These are phyloP conservation scores for Neomicropteryx cornuta DNA, from an alignment of 1,140 invertebrate species.

Conservation along the genomic window DNA sequence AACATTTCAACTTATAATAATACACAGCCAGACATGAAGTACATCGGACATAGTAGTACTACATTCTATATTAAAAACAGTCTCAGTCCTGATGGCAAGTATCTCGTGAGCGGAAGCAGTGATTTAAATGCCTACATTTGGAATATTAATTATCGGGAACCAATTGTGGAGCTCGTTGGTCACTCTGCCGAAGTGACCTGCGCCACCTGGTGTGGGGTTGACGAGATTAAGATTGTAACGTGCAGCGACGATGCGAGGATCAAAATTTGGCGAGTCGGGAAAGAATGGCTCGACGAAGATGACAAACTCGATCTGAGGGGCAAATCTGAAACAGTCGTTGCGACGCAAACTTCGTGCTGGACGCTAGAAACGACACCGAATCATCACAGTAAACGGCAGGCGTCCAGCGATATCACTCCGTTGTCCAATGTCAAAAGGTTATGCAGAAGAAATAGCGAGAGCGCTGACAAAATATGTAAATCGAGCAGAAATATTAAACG, in stretches of 20 bases:
- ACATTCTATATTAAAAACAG: conserved; percentile 76
- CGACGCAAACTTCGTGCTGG: conserved; percentile 22
- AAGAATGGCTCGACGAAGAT: conserved; percentile 39
- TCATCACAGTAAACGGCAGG: conserved; percentile 28
- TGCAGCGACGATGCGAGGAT: conserved; percentile 70
- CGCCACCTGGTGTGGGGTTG: conserved; percentile 60
- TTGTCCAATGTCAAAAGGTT: not conserved
- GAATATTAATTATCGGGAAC: conserved; percentile 51
- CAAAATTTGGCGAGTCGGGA: conserved; percentile 61
- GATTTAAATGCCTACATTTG: conserved; percentile 78
- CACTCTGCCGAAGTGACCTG: conserved; percentile 76
- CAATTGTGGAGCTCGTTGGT: conserved; percentile 55
- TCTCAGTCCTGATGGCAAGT: conserved; percentile 66
- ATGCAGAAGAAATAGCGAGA: conserved; percentile 3
- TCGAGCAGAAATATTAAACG: conserved; percentile 21
- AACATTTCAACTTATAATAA: conserved; percentile 62
- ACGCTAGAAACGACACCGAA: conserved; percentile 37
- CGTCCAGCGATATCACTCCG: not conserved
- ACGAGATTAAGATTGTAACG: conserved; percentile 53
- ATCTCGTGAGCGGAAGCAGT: conserved; percentile 73
- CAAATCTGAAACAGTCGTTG: conserved; percentile 36
- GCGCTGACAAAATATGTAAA: not conserved
- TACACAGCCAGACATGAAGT: conserved; percentile 47
- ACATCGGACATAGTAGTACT: conserved; percentile 59
- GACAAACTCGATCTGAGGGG: conserved; percentile 37